A percentile compares a stretch with the other conserved stretches of the same genome.
Conservation (phyloP, 2,113 vertebrate species). For the Formicarius rufipectus region DNA sequence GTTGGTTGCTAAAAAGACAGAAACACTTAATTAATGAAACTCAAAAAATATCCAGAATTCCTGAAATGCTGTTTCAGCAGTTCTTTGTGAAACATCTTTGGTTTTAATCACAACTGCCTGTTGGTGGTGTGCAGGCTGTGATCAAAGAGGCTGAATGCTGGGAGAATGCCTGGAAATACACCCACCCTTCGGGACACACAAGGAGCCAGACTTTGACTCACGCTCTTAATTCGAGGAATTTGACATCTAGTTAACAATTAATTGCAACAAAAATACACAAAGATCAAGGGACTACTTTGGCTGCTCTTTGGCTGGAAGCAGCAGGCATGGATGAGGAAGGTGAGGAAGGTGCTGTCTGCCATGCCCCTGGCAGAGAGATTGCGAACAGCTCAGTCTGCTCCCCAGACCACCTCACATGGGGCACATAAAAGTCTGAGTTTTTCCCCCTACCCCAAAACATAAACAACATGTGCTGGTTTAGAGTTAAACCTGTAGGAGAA, state of each 20-base stretch:
- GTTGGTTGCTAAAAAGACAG: not conserved
- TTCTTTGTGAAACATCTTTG: not conserved
- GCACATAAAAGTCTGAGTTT: accelerated
- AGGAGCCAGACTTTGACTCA: not conserved
- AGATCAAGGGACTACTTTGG: not conserved
- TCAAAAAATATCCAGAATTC: not conserved
- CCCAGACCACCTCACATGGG: not conserved
- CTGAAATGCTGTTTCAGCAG: not conserved
- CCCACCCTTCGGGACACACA: not conserved
- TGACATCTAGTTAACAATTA: not conserved
- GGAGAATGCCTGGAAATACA: not conserved
- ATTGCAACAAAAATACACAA: not conserved
- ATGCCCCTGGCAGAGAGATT: not conserved
- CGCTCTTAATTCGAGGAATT: not conserved
- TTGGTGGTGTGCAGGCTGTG: not conserved
- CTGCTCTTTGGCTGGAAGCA: not conserved
- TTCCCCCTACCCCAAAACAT: not conserved
- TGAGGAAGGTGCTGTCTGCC: too few relatives aligned
- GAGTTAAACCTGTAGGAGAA: too few relatives aligned
- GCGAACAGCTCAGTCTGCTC: not conserved
- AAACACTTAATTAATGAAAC: not conserved
- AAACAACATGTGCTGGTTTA: too few relatives aligned
- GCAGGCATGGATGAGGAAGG: not conserved
- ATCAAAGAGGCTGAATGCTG: not conserved
- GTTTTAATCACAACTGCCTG: not conserved